A percentile compares a stretch with the other conserved stretches of the same genome.
Conservation (phyloP, 1,140 invertebrate genomes). For the Drosophila asahinai region DNA sequence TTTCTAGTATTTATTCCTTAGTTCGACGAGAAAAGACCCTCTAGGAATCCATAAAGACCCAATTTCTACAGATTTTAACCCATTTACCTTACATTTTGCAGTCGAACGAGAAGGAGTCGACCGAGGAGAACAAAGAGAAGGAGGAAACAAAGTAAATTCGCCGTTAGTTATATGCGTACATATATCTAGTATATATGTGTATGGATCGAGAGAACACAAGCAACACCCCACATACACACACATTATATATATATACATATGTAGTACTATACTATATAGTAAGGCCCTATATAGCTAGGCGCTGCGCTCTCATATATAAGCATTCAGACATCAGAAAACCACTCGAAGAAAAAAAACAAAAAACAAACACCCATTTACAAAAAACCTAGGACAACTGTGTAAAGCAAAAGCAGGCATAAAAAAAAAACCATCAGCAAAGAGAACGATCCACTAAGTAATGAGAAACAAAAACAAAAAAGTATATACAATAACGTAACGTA, state of each 20-base stretch:
- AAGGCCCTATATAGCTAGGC: slow-evolving; percentile 74
- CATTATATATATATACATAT: slow-evolving; percentile 71
- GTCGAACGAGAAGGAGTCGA: slow-evolving; percentile 89
- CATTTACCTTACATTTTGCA: slow-evolving; percentile 56
- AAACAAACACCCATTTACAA: slow-evolving; percentile 63
- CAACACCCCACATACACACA: slow-evolving; percentile 75
- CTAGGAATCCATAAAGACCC: accelerated
- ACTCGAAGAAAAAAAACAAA: slow-evolving; percentile 31
- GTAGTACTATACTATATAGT: slow-evolving; percentile 81
- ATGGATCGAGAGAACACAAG: slow-evolving; percentile 36
- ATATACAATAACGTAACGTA: slow-evolving; percentile 83
- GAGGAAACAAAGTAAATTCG: slow-evolving; percentile 86
- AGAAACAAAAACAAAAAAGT: slow-evolving; percentile 61
- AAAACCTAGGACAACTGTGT: slow-evolving; percentile 74
- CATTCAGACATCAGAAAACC: slow-evolving; percentile 66
- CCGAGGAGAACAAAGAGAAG: slow-evolving; percentile 90
- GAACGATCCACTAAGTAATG: slow-evolving; percentile 75
- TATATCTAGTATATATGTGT: slow-evolving; percentile 65
- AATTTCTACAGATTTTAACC: not conserved
- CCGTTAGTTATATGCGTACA: slow-evolving; percentile 71
- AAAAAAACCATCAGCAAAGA: slow-evolving; percentile 53
- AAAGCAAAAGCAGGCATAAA: slow-evolving; percentile 62
- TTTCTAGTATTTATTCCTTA: not conserved
- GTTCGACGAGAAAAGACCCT: not conserved
- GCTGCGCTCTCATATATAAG: slow-evolving; percentile 80